Conservation (phyloP, 2,113 vertebrate genomes). For the Hypanus sabinus region DNA sequence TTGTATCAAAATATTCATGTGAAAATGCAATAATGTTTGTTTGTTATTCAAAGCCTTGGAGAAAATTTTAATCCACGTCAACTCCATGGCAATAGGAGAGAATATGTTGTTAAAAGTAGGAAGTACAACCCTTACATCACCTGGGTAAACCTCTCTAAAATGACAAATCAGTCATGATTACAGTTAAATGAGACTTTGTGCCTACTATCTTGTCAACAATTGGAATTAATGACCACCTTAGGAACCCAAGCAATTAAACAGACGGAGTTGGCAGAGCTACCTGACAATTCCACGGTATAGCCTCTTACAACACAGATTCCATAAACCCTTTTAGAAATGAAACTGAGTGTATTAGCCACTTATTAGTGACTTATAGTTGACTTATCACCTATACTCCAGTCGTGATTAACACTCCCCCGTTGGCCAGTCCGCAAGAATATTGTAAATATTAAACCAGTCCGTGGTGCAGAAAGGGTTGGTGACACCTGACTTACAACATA, state of each 20-base stretch:
- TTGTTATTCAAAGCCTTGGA: not conserved
- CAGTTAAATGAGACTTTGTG: not conserved
- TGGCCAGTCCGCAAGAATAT: too few relatives aligned
- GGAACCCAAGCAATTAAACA: not conserved
- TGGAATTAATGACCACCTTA: not conserved
- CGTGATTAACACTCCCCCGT: too few relatives aligned
- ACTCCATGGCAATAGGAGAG: not conserved
- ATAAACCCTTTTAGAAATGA: too few relatives aligned
- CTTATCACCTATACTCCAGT: too few relatives aligned
- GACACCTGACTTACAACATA: too few relatives aligned
- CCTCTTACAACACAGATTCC: too few relatives aligned
- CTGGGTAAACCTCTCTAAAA: not conserved
- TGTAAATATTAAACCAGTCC: too few relatives aligned
- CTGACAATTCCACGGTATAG: too few relatives aligned
- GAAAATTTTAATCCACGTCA: not conserved
- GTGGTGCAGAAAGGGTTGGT: too few relatives aligned
- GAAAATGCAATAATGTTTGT: not conserved
- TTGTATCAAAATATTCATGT: not conserved
- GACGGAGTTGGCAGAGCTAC: too few relatives aligned
- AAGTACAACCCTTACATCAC: not conserved
- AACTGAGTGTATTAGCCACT: too few relatives aligned
- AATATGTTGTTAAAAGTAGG: not conserved
- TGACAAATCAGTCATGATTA: not conserved
- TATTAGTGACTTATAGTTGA: too few relatives aligned
- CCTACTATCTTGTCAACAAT: not conserved